Conservation (phyloP, 1,140 invertebrate species). For the Drosophila ironensis region DNA sequence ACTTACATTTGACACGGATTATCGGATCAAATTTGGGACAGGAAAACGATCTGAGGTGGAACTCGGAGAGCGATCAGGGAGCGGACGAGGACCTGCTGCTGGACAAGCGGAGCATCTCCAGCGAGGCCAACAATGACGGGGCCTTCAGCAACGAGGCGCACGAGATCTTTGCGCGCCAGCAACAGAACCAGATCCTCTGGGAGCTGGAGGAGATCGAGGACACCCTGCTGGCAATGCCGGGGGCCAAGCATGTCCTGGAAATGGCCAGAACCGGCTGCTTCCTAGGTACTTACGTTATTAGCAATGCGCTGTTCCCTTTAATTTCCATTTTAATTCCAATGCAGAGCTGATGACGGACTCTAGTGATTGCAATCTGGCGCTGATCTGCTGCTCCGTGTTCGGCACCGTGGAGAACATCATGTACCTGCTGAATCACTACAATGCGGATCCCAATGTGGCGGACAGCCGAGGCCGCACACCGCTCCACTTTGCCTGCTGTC, state of each 20-base stretch:
- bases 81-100: conserved; percentile 63
- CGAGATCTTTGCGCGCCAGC: conserved; percentile 65
- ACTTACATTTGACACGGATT: conserved; percentile 5
- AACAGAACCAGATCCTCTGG: conserved; percentile 82
- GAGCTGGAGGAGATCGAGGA: conserved; percentile 78
- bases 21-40: conserved; percentile 63
- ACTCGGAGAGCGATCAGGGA: conserved; percentile 65
- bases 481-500: conserved; percentile 89
- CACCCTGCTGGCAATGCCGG: conserved; percentile 81
- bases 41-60: conserved; percentile 81
- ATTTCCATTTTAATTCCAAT: background rate
- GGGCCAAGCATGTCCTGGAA: conserved; percentile 82
- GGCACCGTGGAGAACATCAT: conserved; percentile 64
- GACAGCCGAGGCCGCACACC: conserved; percentile 84
- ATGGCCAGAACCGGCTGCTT: conserved; percentile 82
- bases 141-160: conserved; percentile 78
- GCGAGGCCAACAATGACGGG: conserved; percentile 82
- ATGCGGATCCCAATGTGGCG: conserved; percentile 61
- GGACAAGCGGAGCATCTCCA: conserved; percentile 82
- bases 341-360: conserved; percentile 57
- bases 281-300: conserved; percentile 39
- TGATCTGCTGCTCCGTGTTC: conserved; percentile 62
- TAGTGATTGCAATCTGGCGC: conserved; percentile 67
- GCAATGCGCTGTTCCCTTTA: too few relatives aligned
- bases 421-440: conserved; percentile 57